Evolutionary conservation across 2,888 invertebrate species (phyloP).

Genomic region (Ormyrus pomaceus): DNA sequence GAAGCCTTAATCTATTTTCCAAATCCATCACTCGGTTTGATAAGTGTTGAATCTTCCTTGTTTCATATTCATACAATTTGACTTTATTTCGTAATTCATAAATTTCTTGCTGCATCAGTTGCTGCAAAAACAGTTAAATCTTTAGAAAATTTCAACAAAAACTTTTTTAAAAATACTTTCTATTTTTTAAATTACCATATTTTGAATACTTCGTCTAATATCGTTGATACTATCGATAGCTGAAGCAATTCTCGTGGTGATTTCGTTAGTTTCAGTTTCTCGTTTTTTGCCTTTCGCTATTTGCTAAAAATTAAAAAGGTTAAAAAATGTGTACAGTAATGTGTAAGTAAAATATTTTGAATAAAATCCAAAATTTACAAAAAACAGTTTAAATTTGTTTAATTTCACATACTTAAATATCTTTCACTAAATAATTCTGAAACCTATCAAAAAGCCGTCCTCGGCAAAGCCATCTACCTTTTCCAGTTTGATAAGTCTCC

Average conservation of each 20-base stretch:
- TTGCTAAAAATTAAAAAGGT: constrained; percentile 63
- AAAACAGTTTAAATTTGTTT: background rate
- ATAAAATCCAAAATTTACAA: constrained; percentile 23
- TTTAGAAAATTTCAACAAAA: background rate
- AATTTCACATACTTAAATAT: background rate
- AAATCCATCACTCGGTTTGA: constrained; percentile 68
- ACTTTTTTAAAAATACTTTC: background rate
- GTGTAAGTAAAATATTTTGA: constrained; percentile 1
- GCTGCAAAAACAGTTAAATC: constrained; percentile 61
- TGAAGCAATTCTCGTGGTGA: constrained; percentile 67
- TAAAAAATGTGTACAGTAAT: background rate
- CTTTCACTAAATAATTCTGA: background rate
- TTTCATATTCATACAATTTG: constrained; percentile 69
- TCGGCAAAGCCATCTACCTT: constrained; percentile 66
- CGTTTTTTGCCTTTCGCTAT: constrained; percentile 68
- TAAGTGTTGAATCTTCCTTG: constrained; percentile 69
- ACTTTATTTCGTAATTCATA: constrained; percentile 70
- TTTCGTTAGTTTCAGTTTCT: constrained; percentile 68
- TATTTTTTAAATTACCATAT: constrained; percentile 64
- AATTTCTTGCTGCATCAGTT: constrained; percentile 69
- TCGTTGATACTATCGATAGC: constrained; percentile 71
- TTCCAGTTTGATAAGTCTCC: constrained; percentile 70
- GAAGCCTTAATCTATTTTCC: constrained; percentile 68
- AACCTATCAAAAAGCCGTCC: background rate
- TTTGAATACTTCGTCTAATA: constrained; percentile 69